These are phyloP conservation scores for Saccostrea echinata DNA, from an alignment of 1,140 invertebrate species.

Conservation along the genomic window DNA sequence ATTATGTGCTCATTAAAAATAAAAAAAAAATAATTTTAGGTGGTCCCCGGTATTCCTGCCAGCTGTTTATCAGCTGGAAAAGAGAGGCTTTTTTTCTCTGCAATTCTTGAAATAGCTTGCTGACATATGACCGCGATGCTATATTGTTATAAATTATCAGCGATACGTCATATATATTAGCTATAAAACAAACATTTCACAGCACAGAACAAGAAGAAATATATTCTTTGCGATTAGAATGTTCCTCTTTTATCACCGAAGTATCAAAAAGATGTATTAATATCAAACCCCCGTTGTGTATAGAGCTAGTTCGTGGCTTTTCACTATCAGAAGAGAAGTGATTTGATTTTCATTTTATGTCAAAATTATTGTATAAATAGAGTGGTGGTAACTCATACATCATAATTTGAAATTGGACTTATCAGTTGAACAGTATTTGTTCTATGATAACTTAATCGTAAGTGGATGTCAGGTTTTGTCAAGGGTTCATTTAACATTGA, in stretches of 20 bases:
- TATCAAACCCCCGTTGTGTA: not conserved
- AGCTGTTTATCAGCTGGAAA: not conserved
- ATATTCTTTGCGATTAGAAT: not conserved
- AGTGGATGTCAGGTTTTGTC: constrained; percentile 38
- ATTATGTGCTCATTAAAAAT: not conserved
- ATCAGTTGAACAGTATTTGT: constrained; percentile 37
- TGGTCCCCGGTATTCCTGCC: not conserved
- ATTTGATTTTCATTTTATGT: constrained; percentile 28
- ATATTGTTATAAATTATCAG: constrained; percentile 30
- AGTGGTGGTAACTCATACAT: not conserved
- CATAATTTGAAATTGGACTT: constrained; percentile 35
- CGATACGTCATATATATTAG: constrained; percentile 35
- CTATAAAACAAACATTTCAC: constrained; percentile 35
- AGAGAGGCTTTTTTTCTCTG: not conserved
- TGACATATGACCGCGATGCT: constrained; percentile 1
- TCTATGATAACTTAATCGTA: constrained; percentile 31
- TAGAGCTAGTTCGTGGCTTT: constrained; percentile 12
- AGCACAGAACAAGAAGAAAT: constrained; percentile 25
- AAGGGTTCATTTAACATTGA: constrained; percentile 31
- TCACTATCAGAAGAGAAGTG: constrained; percentile 1
- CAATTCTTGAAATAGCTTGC: constrained; percentile 13
- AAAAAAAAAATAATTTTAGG: constrained; percentile 12
- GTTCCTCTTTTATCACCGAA: not conserved
- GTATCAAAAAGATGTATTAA: constrained; percentile 32
- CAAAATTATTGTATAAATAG: constrained; percentile 36